Evolutionary conservation across 2,888 invertebrate genomes (phyloP).

Genomic region (Tolmerus cingulatus): DNA sequence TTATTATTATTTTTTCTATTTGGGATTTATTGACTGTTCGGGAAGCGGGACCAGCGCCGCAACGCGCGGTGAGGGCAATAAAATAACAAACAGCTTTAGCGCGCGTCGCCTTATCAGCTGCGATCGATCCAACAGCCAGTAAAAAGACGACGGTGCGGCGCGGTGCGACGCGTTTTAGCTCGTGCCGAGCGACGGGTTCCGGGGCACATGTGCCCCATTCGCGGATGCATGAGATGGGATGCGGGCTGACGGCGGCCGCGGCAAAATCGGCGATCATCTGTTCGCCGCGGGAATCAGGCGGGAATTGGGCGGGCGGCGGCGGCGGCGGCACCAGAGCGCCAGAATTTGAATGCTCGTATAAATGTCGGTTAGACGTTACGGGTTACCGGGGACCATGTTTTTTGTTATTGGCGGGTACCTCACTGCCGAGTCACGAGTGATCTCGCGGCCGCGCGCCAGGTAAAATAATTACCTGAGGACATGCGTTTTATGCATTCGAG

Average conservation of each 20-base stretch:
- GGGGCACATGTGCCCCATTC: slow-evolving; percentile 1
- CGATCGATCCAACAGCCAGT: slow-evolving; percentile 28
- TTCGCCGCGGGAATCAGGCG: background rate
- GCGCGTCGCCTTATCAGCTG: slow-evolving; percentile 27
- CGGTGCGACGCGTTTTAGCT: background rate
- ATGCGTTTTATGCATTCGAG: slow-evolving; percentile 29
- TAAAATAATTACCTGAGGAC: slow-evolving; percentile 22
- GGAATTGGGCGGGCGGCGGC: too few relatives aligned
- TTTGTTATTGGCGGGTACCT: slow-evolving; percentile 18
- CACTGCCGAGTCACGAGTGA: slow-evolving; percentile 19
- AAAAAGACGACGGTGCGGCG: background rate
- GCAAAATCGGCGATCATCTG: background rate
- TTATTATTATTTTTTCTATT: background rate
- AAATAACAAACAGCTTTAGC: slow-evolving; percentile 27
- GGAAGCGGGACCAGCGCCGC: background rate
- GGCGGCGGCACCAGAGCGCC: background rate
- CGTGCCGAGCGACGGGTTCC: slow-evolving; percentile 15
- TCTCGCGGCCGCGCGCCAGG: slow-evolving; percentile 25
- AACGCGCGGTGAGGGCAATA: slow-evolving; percentile 25
- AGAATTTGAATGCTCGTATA: slow-evolving; percentile 29
- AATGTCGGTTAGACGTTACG: slow-evolving; percentile 7
- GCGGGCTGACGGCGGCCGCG: background rate
- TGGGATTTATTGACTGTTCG: slow-evolving; percentile 3
- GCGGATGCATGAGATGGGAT: background rate
- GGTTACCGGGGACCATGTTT: slow-evolving; percentile 10